A percentile compares a stretch with the other conserved stretches of the same genome.
These are phyloP conservation scores for Elachura formosa DNA, from an alignment of 2,113 vertebrate genomes.

Conservation along the genomic window DNA sequence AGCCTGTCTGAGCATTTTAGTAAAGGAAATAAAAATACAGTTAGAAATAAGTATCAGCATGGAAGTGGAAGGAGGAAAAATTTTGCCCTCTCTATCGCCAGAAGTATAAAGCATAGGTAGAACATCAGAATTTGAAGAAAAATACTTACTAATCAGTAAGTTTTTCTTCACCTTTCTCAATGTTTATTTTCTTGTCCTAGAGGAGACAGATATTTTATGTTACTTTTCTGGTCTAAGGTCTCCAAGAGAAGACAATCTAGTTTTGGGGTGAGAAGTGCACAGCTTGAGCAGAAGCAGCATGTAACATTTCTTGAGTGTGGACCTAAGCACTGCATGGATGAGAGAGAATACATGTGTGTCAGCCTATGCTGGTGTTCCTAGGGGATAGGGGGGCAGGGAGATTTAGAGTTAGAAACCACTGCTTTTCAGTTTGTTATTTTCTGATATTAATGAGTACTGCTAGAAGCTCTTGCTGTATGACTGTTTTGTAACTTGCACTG, in stretches of 20 bases:
- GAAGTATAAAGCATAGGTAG: neutral
- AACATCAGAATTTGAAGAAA: neutral
- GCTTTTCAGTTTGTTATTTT: neutral
- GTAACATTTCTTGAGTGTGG: neutral
- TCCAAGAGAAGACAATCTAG: neutral
- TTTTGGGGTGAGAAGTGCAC: neutral
- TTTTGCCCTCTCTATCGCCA: neutral
- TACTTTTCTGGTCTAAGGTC: neutral
- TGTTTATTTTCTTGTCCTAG: neutral
- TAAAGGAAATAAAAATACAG: neutral
- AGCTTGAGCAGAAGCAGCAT: neutral
- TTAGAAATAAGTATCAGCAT: neutral
- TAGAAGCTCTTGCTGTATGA: neutral
- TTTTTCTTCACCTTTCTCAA: neutral
- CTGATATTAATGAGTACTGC: neutral
- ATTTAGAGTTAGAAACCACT: neutral
- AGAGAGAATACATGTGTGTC: neutral
- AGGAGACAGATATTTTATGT: neutral
- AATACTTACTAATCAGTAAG: neutral
- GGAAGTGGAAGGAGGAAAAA: accelerated
- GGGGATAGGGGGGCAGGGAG: neutral
- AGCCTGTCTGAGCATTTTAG: neutral
- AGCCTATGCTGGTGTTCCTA: neutral
- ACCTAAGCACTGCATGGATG: neutral
- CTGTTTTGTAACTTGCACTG: neutral